A percentile compares a stretch with the other conserved stretches of the same genome.
phyloP scores from a whole-genome alignment of 2,113 vertebrate genomes.

The Cryptotis parvus region DNA sequence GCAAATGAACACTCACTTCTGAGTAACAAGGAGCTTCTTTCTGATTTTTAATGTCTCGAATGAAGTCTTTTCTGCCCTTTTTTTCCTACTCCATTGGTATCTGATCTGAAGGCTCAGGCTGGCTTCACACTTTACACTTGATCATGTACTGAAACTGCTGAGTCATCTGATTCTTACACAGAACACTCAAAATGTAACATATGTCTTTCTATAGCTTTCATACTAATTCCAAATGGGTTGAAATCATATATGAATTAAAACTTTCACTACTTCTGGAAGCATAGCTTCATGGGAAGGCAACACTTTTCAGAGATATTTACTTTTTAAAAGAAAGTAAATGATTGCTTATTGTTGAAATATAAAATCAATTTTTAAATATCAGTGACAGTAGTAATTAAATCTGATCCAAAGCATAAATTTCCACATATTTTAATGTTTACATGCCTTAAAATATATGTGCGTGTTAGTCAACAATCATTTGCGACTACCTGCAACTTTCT shows the following conservation, averaged over 20 bases:
- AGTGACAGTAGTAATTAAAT: background rate
- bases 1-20: constrained; percentile 33
- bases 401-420: background rate
- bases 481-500: constrained; percentile 87
- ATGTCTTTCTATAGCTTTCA: background rate
- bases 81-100: constrained; percentile 64
- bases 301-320: constrained; percentile 39
- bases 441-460: constrained; percentile 63
- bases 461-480: constrained; percentile 81
- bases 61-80: background rate
- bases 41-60: constrained; percentile 62
- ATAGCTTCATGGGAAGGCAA: constrained; percentile 49
- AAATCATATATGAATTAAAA: constrained; percentile 65
- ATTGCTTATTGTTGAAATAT: background rate
- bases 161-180: constrained; percentile 52
- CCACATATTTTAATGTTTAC: constrained; percentile 59
- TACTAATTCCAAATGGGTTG: constrained; percentile 53
- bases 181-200: background rate
- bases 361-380: background rate
- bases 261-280: constrained; percentile 55
- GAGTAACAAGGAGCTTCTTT: background rate
- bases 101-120: constrained; percentile 44
- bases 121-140: constrained; percentile 43
- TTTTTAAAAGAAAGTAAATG: constrained; percentile 63
- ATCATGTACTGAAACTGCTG: background rate